Evolutionary conservation across 2,888 invertebrate genomes (phyloP).

Genomic region (Notodonta ziczac): DNA sequence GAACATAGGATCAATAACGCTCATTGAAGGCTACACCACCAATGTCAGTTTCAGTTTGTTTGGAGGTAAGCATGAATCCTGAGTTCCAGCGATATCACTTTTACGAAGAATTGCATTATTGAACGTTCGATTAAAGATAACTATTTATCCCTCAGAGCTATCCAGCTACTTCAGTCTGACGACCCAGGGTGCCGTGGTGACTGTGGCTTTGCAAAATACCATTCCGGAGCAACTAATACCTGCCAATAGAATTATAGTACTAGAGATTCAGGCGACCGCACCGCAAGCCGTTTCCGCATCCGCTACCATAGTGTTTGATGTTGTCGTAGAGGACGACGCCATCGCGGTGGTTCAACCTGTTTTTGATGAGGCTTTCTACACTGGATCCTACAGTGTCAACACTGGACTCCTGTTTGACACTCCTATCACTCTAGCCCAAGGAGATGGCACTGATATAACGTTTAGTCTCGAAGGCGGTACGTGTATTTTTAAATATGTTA

Average conservation of each 20-base stretch:
- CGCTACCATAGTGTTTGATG: constrained; percentile 44
- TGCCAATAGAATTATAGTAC: constrained; percentile 35
- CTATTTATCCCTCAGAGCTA: constrained; percentile 24
- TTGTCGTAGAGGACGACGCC: constrained; percentile 15
- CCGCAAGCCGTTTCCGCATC: constrained; percentile 33
- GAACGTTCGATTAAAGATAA: too few relatives aligned
- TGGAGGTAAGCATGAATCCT: constrained; percentile 12
- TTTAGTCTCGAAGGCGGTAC: constrained; percentile 46
- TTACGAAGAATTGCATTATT: neutral
- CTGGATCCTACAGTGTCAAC: constrained; percentile 31
- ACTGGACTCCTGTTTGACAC: constrained; percentile 27
- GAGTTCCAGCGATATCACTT: neutral
- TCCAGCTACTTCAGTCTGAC: constrained; percentile 23
- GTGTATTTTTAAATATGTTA: too few relatives aligned
- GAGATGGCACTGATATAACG: constrained; percentile 36
- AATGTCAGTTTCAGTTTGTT: constrained; percentile 9
- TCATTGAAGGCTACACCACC: constrained; percentile 40
- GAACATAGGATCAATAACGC: constrained; percentile 34
- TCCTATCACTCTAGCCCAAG: constrained; percentile 30
- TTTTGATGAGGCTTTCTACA: constrained; percentile 38
- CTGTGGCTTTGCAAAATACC: constrained; percentile 17
- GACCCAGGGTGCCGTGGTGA: constrained; percentile 20
- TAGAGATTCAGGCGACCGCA: constrained; percentile 45
- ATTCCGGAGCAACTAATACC: constrained; percentile 44
- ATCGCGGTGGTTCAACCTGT: constrained; percentile 9